phyloP scores from a whole-genome alignment of 2,888 invertebrate species.

The Tholera decimalis region DNA sequence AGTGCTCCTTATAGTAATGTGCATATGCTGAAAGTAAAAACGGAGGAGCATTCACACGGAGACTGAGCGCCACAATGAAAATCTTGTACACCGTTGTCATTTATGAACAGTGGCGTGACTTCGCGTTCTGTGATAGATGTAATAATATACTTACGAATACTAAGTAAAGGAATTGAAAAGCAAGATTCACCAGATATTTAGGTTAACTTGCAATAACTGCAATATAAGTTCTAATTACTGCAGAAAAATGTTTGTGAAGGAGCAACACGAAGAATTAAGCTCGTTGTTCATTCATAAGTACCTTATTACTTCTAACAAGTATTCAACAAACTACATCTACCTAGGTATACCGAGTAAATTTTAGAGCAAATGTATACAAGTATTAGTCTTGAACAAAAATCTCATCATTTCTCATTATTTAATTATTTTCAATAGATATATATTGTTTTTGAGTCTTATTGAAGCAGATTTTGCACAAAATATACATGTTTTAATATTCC shows the following conservation, averaged over 20 bases:
- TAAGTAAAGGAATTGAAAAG: not conserved
- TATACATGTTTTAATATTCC: not conserved
- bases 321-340: not conserved
- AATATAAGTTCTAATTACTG: not conserved
- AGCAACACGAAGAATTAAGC: not conserved
- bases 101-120: not conserved
- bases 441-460: not conserved
- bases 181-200: not conserved
- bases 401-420: not conserved
- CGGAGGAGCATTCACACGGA: not conserved
- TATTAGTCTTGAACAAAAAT: conserved; percentile 3
- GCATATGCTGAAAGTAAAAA: too few relatives aligned
- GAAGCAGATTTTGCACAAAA: conserved; percentile 11
- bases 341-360: not conserved
- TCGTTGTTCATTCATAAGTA: not conserved
- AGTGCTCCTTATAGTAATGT: not conserved
- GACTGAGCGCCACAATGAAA: too few relatives aligned
- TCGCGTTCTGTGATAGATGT: not conserved
- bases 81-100: too few relatives aligned
- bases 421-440: not conserved
- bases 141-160: not conserved
- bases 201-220: conserved; percentile 3
- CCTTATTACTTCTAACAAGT: conserved; percentile 10
- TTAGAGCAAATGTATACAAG: not conserved
- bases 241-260: not conserved